Conservation (phyloP, 2,888 invertebrate genomes). For the Agrotis exclamationis region DNA sequence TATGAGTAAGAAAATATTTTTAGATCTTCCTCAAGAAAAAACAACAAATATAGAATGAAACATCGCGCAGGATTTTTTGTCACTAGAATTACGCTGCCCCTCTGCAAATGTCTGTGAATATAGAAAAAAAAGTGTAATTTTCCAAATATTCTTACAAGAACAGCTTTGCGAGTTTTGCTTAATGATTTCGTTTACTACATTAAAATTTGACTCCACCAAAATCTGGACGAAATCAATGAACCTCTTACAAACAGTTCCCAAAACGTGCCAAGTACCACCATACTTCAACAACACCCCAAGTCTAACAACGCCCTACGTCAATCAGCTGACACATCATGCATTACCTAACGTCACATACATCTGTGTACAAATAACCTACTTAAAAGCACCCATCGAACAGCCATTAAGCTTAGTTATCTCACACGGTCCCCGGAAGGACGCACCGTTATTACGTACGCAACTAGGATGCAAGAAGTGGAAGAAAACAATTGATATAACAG, state of each 20-base stretch:
- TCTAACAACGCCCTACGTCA: constrained; percentile 9
- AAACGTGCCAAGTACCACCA: constrained; percentile 2
- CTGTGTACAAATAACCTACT: constrained; percentile 60
- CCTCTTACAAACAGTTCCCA: neutral
- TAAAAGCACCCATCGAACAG: constrained; percentile 53
- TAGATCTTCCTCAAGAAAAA: too few species aligned
- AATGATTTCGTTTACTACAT: too few species aligned
- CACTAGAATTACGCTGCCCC: too few species aligned
- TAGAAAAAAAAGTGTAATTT: too few species aligned
- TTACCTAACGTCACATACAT: constrained; percentile 41
- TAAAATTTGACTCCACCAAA: neutral
- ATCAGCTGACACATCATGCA: constrained; percentile 35
- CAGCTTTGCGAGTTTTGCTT: too few species aligned
- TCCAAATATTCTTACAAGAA: too few species aligned
- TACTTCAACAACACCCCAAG: constrained; percentile 12
- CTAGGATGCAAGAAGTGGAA: constrained; percentile 25
- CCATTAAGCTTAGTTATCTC: constrained; percentile 63
- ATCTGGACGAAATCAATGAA: constrained; percentile 18
- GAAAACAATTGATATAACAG: neutral
- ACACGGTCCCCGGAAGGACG: constrained; percentile 48
- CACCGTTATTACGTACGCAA: constrained; percentile 55
- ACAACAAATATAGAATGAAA: too few species aligned
- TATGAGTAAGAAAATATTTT: too few species aligned
- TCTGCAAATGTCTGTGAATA: too few species aligned
- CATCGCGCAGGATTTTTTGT: too few species aligned